These are phyloP conservation scores for Urosaurus nigricauda DNA, from an alignment of 2,797 vertebrate genomes.

Conservation along the genomic window DNA sequence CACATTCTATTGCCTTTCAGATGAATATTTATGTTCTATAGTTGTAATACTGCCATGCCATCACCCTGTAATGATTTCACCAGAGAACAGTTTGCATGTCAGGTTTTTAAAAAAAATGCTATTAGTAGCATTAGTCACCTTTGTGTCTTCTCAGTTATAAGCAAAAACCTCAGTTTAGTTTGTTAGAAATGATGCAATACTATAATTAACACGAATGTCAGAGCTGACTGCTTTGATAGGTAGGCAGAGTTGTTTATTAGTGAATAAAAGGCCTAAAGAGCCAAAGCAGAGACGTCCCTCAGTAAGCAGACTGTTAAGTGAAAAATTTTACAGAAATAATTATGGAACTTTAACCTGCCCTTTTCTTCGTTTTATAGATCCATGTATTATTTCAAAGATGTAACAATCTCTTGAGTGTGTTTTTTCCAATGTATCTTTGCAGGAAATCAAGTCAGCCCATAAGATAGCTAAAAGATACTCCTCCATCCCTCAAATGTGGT, in stretches of 20 bases:
- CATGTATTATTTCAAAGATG: background rate
- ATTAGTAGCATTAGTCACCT: background rate
- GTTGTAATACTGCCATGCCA: background rate
- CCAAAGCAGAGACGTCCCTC: background rate
- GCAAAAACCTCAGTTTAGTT: background rate
- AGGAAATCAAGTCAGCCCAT: conserved; percentile 98
- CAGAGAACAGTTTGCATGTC: conserved; percentile 5
- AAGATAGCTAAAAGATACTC: conserved; percentile 95
- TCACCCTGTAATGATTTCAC: background rate
- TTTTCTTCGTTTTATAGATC: background rate
- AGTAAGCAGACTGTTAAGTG: background rate
- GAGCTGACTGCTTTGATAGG: background rate
- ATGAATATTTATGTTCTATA: conserved; percentile 17
- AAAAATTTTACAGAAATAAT: background rate
- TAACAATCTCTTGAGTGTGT: background rate
- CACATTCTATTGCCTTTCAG: background rate
- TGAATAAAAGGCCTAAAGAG: background rate
- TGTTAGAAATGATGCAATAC: background rate
- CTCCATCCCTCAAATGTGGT: conserved; percentile 98
- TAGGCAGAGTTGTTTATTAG: background rate
- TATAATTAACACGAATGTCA: background rate
- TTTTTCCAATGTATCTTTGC: conserved; percentile 47
- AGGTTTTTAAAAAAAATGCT: background rate
- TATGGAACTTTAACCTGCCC: background rate
- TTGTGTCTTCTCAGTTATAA: background rate